Evolutionary conservation across 1,140 invertebrate genomes (phyloP), one percentile per base, ranked within the genome.

Genomic region (Mesaphorura yosii): DNA sequence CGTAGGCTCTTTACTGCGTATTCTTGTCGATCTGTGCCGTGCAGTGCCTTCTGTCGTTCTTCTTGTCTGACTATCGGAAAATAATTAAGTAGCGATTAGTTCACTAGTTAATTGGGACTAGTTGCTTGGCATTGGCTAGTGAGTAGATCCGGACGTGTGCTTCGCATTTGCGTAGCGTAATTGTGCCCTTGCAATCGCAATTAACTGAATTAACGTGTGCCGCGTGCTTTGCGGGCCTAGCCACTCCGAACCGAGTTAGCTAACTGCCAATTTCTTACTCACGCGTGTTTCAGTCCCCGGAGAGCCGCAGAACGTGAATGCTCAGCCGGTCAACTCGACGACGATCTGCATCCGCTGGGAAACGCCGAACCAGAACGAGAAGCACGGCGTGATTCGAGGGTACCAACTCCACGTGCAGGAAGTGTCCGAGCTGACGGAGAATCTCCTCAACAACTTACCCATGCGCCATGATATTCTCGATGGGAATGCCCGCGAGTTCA

Each of bases 371-470:
- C 80, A 84, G 55, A 88, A 88, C 65, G 88, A 95, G 61, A 82
- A 86, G 53, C 92, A 96, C 70, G 93, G 93, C n/a, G 83, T 96
- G 46, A 95, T 97, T 60, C 78, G 90, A 28, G 92, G 91, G 2
- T 98, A 96, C 71, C 91, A 95, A 65, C 86, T 98, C 46, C 88
- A 94, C 67, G 83, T 92, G 2, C 88, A 93, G 69, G 92, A 94
- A 78, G 78, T 87, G 10, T 78, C 83, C 65, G 81, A 88, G 65
- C 82, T 87, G 83, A 82, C 82, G 5, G 84, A 85, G 66, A 80
- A 77, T 63, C 73, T 87, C 26, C 73, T 88, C 15, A 87, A 88
- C 65, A 84, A 87, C 63, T n/a, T n/a, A n/a, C 84, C 86, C 15
- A 81, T 88, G 72, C 76, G 82, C 14, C 86, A 81, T 64, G 85